Evolutionary conservation across 2,888 invertebrate genomes (phyloP).

Genomic region (Nemoura dubitans): DNA sequence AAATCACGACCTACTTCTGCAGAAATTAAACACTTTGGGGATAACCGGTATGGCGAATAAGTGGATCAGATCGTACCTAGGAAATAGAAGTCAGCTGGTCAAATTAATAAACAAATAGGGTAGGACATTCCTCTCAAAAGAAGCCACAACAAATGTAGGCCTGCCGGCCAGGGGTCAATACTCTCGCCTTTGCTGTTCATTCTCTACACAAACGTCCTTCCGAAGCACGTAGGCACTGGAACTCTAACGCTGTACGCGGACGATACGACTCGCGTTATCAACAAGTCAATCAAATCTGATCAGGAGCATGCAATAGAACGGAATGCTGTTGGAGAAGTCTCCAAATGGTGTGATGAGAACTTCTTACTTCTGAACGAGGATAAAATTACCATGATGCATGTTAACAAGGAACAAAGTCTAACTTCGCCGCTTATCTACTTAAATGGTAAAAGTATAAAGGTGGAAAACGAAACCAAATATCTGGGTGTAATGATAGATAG

Average conservation of each 20-base stretch:
- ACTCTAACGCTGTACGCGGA: constrained; percentile 31
- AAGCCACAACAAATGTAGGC: constrained; percentile 10
- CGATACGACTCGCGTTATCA: constrained; percentile 1
- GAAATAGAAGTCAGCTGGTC: constrained; percentile 25
- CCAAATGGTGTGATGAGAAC: background rate
- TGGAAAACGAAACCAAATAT: constrained; percentile 7
- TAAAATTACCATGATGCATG: background rate
- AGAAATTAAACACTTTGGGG: constrained; percentile 39
- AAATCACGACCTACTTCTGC: constrained; percentile 35
- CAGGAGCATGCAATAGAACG: constrained; percentile 3
- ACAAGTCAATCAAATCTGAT: constrained; percentile 30
- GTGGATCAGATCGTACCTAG: constrained; percentile 38
- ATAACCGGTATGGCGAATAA: constrained; percentile 40
- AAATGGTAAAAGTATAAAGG: constrained; percentile 24
- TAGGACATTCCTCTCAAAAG: background rate
- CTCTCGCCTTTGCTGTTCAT: constrained; percentile 30
- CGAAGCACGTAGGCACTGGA: constrained; percentile 13
- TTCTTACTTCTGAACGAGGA: background rate
- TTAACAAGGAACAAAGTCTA: background rate
- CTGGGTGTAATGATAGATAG: constrained; percentile 19
- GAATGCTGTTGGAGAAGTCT: background rate
- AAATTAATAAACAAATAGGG: constrained; percentile 33
- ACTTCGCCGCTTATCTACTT: constrained; percentile 1
- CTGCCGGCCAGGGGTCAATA: constrained; percentile 44
- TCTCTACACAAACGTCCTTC: constrained; percentile 42